These are phyloP conservation scores for Polyommatus icarus DNA, from an alignment of 2,888 invertebrate species.

Conservation along the genomic window DNA sequence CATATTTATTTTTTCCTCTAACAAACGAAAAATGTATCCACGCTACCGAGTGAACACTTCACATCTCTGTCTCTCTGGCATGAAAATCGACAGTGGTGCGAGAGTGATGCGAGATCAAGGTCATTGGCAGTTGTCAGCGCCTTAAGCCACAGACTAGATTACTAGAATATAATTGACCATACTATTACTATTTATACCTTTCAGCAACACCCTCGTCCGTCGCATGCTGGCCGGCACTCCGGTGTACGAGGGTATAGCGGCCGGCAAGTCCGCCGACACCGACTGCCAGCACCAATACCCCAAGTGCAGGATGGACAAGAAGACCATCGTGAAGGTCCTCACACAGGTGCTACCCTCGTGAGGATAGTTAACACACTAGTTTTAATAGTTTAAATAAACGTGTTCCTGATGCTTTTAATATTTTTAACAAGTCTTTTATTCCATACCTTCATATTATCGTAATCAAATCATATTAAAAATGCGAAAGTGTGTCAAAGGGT, in stretches of 20 bases:
- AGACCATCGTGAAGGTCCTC: conserved; percentile 84
- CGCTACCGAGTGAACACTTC: no score
- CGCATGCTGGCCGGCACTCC: conserved; percentile 87
- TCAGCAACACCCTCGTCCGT: conserved; percentile 84
- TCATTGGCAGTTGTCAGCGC: no score
- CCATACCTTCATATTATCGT: no score
- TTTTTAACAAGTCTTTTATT: neutral
- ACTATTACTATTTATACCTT: conserved; percentile 44
- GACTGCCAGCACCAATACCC: conserved; percentile 81
- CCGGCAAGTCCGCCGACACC: conserved; percentile 82
- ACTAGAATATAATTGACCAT: no score
- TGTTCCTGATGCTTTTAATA: neutral
- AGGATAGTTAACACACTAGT: neutral
- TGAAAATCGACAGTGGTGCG: no score
- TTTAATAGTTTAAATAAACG: neutral
- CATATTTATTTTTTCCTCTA: no score
- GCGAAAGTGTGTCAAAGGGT: no score
- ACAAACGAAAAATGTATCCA: no score
- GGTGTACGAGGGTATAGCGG: conserved; percentile 84
- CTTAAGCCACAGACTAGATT: no score
- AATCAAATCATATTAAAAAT: no score
- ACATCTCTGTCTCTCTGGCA: no score
- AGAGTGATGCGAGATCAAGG: no score
- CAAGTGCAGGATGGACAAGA: conserved; percentile 85
- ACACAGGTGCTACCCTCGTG: conserved; percentile 83